Evolutionary conservation across 2,797 vertebrate species (phyloP), one percentile per base, ranked within the genome.

Genomic region (Arrhamphus sclerolepis): DNA sequence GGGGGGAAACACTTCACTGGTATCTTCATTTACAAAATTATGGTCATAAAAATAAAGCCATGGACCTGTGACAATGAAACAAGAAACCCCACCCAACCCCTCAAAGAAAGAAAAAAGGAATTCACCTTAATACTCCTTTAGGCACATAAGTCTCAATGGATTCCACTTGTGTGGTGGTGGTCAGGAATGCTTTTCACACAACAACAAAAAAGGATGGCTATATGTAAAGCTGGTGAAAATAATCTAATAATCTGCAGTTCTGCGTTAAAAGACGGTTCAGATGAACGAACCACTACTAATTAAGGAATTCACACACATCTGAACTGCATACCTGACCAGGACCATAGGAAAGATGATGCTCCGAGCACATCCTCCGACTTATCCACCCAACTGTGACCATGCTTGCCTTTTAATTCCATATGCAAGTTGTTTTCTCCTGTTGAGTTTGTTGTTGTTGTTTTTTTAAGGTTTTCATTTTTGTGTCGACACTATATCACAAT

Each of bases 91-190:
- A 66, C 70, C 24, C 7, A 46, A 43, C 56, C 2, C 13, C 56
- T 58, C n/a, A 21, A 38, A 55, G 28, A 63, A 42, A 10, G 9
- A 38, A 55, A 58, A 21, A 51, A 65, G 49, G 42, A 55, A 70
- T 84, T 85, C 74, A 84, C 69, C 54, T 70, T 72, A 80, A 80
- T 82, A 76, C 83, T 88, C 84, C 81, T 84, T 91, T 89, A 92
- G 92, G 92, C 92, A 92, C 92, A 81, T 88, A 88, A 83, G 85
- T 91, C 85, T 89, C 82, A 81, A 87, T 81, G 81, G 80, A 81
- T 83, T 70, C 83, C 86, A 88, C 86, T 50, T 52, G 52, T 68
- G 80, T 78, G 77, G 82, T 78, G 77, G 82, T 82, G 84, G 83
- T 85, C 78, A 89, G 86, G 85, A 89, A 90, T 89, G 87, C 77